Base-by-base conservation (phyloP, 2,797 vertebrate genomes). In the Eutrigla gurnardus region DNA sequence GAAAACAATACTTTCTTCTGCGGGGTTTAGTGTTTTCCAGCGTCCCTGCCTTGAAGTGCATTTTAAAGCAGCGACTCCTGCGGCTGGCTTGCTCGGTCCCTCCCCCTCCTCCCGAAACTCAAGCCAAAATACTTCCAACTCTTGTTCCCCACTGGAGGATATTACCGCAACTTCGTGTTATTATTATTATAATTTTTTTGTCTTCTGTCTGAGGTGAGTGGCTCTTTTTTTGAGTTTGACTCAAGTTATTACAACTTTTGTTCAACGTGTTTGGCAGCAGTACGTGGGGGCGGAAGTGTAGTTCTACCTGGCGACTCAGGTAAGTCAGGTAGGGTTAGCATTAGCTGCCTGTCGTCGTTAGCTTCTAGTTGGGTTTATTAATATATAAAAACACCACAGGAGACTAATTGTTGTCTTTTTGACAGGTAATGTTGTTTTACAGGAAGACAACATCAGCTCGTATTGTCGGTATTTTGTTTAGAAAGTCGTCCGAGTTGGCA, bases 241-340 rank as follows among this genome's bases (percentile, higher is more conserved):
- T 35, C 1, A 86, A 93, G 92, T 83, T 94, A 15, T 94, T 81
- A 45, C 4, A 8, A 1, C 18, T 46, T 55, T 52, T 25, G 25
- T 9, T 33, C 11, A 2, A 12, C 53, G 0, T 65, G 53, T 64
- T 46, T 46, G 13, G 7, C 8, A 7, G 70, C 40, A 33, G 81
- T 74, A 64, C 85, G 73, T 82, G 66, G 65, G 65, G 81, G 82
- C 88, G 93, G 93, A 95, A 92, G 81, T 79, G 60, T 17, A 17
- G 74, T 67, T 54, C 53, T 14, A 94, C 92, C 94, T 94, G 92
- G 77, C 25, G 71, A 36, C 90, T 70, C 94, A 96, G 95, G 95
- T 96, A 82, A 90, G 78, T 43, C 53, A 91, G 90, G 89, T 86
- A 33, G 81, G 88, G 85, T 82, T 11, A n/a, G 76, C 60, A 45